Evolutionary conservation across 2,888 invertebrate species (phyloP).

Genomic region (Drosophila basisetae): DNA sequence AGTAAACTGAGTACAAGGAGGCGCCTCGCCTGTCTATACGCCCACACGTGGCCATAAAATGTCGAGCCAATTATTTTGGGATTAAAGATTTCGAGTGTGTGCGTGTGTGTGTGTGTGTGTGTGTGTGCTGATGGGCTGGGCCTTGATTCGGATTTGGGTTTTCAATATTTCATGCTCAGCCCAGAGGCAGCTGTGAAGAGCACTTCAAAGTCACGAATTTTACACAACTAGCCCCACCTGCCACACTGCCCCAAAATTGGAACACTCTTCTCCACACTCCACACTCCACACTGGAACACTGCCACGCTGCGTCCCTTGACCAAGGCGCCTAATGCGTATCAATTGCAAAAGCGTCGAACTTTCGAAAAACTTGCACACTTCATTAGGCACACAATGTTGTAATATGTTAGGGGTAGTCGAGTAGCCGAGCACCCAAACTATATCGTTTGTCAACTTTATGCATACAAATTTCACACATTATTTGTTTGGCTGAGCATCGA

Average conservation of each 20-base stretch:
- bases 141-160: conserved; percentile 19
- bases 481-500: not conserved
- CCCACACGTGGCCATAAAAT: conserved; percentile 55
- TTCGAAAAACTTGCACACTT: conserved; percentile 65
- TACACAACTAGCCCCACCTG: conserved; percentile 21
- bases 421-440: no score
- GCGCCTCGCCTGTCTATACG: not conserved
- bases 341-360: conserved; percentile 58
- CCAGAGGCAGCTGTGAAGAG: conserved; percentile 24
- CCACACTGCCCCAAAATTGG: not conserved
- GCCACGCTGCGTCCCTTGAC: conserved; percentile 4
- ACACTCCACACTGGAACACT: no score
- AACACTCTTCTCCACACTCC: not conserved
- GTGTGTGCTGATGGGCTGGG: conserved; percentile 1
- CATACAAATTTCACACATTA: not conserved
- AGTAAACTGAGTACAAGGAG: conserved; percentile 5
- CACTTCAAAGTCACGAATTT: conserved; percentile 49
- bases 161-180: conserved; percentile 52
- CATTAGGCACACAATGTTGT: conserved; percentile 58
- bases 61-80: conserved; percentile 65
- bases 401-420: conserved; percentile 26
- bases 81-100: conserved; percentile 55
- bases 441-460: not conserved
- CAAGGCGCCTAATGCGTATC: conserved; percentile 51
- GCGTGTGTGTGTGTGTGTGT: not conserved